A percentile compares a stretch with the other conserved stretches of the same genome.
Evolutionary conservation across 1,140 invertebrate species (phyloP).

Genomic region (Zophobas morio): DNA sequence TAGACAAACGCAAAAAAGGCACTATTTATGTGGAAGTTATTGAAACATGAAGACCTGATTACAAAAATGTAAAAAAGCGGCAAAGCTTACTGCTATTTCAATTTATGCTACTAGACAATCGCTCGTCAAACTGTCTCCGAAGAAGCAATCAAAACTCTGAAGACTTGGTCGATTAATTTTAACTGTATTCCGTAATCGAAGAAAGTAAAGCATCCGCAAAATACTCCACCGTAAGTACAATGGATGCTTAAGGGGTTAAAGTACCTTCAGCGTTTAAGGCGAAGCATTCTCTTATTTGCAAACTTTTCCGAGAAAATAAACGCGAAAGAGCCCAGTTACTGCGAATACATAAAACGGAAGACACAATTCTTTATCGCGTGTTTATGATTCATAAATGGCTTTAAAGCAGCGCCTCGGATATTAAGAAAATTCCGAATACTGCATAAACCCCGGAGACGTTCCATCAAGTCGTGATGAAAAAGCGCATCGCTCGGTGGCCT

Average conservation of each 20-base stretch:
- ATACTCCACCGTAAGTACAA: slow-evolving; percentile 1
- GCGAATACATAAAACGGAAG: slow-evolving; percentile 43
- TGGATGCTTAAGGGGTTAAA: slow-evolving; percentile 31
- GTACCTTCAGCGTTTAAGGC: slow-evolving; percentile 32
- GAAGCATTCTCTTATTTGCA: slow-evolving; percentile 30
- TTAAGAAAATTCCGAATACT: slow-evolving; percentile 45
- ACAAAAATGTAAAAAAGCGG: too few relatives aligned
- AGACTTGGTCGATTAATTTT: slow-evolving; percentile 14
- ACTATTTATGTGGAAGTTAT: too few relatives aligned
- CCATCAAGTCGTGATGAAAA: background rate
- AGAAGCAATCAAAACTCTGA: background rate
- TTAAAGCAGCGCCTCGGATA: slow-evolving; percentile 43
- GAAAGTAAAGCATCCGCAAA: slow-evolving; percentile 20
- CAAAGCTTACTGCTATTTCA: too few relatives aligned
- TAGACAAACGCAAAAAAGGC: too few relatives aligned
- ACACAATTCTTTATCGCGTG: slow-evolving; percentile 52
- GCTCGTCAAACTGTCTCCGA: too few relatives aligned
- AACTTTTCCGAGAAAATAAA: slow-evolving; percentile 41
- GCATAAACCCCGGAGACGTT: background rate
- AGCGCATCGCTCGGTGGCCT: background rate
- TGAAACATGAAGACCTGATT: too few relatives aligned
- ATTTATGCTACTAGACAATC: too few relatives aligned
- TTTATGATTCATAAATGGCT: slow-evolving; percentile 54
- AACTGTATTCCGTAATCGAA: background rate
- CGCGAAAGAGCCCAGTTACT: slow-evolving; percentile 17